Conservation (phyloP, 2,113 vertebrate genomes). For the Atrichornis clamosus region DNA sequence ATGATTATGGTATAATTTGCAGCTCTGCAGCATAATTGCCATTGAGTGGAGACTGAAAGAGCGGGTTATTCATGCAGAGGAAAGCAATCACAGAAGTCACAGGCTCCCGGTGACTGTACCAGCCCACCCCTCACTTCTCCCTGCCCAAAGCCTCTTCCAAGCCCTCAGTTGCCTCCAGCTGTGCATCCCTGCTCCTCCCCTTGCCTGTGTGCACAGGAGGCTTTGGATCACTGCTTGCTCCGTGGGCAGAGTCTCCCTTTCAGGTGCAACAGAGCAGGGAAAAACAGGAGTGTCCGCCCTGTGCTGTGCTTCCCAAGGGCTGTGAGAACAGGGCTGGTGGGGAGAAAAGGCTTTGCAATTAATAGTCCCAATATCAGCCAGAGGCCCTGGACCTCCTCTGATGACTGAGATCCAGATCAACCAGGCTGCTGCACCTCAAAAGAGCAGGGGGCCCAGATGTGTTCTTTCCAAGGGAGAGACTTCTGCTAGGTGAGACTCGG, state of each 20-base stretch:
- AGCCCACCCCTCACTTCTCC: not conserved
- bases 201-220: rapidly evolving
- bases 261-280: not conserved
- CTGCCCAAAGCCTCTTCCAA: not conserved
- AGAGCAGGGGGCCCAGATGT: not conserved
- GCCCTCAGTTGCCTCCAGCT: not conserved
- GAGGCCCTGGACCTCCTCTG: not conserved
- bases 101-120: rapidly evolving
- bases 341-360: not conserved
- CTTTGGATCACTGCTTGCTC: not conserved
- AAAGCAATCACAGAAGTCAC: not conserved
- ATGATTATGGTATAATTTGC: not conserved
- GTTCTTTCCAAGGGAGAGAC: not conserved
- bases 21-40: not conserved
- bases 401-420: not conserved
- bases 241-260: not conserved
- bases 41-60: not conserved
- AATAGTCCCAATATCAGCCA: not conserved
- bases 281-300: not conserved
- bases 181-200: not conserved
- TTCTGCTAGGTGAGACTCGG: not conserved
- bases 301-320: not conserved
- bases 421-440: not conserved
- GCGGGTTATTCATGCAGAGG: not conserved
- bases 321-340: not conserved